Conservation (phyloP, 2,113 vertebrate species). For the Heterochromis multidens region DNA sequence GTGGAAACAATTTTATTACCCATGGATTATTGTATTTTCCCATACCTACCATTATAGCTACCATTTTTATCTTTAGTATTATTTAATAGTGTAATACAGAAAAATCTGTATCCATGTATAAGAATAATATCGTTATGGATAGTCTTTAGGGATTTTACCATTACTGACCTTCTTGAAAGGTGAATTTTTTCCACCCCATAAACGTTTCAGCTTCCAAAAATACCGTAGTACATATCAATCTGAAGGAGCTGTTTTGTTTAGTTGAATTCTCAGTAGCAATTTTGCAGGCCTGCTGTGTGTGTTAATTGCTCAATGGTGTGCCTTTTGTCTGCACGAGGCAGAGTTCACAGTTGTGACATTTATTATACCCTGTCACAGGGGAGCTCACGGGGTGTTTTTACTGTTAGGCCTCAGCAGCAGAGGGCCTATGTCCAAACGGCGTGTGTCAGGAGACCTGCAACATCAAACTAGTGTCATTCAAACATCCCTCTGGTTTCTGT, state of each 20-base stretch:
- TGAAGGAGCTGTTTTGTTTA: conserved; percentile 16
- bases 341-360: conserved; percentile 43
- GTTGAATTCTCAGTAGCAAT: background rate
- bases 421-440: conserved; percentile 38
- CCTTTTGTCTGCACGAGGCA: conserved; percentile 37
- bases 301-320: conserved; percentile 34
- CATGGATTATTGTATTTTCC: background rate
- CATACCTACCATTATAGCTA: background rate
- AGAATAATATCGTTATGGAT: background rate
- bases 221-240: conserved; percentile 23
- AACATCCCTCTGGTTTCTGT: conserved; percentile 59
- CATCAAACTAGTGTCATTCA: conserved; percentile 47
- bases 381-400: conserved; percentile 39
- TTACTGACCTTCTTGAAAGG: conserved; percentile 6
- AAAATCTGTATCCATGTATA: background rate
- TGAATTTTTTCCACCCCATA: conserved; percentile 41
- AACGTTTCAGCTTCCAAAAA: conserved; percentile 28
- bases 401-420: conserved; percentile 24
- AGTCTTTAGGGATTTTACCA: conserved; percentile 15
- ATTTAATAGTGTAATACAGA: background rate
- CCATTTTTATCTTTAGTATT: background rate
- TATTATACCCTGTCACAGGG: conserved; percentile 43
- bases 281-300: conserved; percentile 31
- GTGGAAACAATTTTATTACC: background rate
- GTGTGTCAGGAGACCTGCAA: conserved; percentile 46